These are phyloP conservation scores for Balanococcus diminutus DNA, from an alignment of 2,888 invertebrate genomes.

Conservation along the genomic window DNA sequence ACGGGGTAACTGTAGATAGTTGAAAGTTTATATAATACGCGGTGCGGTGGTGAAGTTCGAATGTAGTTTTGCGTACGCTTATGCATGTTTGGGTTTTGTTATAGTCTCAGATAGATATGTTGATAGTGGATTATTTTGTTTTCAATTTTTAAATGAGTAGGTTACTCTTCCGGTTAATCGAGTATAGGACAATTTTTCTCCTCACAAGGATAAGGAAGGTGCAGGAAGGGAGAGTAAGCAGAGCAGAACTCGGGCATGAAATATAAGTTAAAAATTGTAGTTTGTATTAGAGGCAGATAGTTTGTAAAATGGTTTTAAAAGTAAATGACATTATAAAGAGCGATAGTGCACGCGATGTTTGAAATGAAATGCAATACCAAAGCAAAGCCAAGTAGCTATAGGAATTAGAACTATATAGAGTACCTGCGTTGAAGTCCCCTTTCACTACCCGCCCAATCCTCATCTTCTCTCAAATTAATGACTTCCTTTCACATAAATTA, in stretches of 20 bases:
- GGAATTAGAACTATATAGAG: neutral
- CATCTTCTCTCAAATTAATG: slow-evolving; percentile 51
- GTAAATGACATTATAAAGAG: slow-evolving; percentile 20
- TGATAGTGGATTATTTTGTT: neutral
- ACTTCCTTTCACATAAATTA: slow-evolving; percentile 54
- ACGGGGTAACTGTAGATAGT: slow-evolving; percentile 43
- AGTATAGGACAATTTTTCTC: neutral
- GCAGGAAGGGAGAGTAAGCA: neutral
- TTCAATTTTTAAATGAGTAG: neutral
- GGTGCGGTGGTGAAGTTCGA: neutral
- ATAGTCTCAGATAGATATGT: neutral
- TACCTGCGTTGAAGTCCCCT: slow-evolving; percentile 17
- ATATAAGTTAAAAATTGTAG: neutral
- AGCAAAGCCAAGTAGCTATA: slow-evolving; percentile 40
- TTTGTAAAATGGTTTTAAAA: slow-evolving; percentile 17
- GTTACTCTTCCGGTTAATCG: neutral
- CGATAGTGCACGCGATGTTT: slow-evolving; percentile 25
- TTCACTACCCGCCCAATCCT: neutral
- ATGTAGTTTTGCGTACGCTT: neutral
- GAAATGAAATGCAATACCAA: slow-evolving; percentile 35
- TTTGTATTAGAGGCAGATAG: neutral
- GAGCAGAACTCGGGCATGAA: neutral
- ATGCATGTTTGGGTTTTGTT: slow-evolving; percentile 7
- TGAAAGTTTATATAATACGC: slow-evolving; percentile 29
- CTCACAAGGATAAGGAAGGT: neutral